phyloP scores from a whole-genome alignment of 2,888 invertebrate species.

The Platynereis dumerilii region DNA sequence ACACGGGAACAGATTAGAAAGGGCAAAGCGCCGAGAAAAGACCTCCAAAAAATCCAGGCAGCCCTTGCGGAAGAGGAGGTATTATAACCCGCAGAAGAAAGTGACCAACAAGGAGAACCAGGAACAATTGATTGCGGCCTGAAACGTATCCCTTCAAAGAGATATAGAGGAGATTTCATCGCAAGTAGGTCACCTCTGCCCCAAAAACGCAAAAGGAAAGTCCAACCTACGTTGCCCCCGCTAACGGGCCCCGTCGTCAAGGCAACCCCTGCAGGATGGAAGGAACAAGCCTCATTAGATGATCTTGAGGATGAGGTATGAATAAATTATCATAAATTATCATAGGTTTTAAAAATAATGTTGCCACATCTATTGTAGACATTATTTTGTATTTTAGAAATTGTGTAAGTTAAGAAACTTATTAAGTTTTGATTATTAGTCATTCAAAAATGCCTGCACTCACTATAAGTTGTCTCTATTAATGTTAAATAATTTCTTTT shows the following conservation, averaged over 20 bases:
- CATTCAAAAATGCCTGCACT: too few species aligned
- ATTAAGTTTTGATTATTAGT: too few species aligned
- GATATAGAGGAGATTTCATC: conserved; percentile 51
- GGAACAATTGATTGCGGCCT: conserved; percentile 41
- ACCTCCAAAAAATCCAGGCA: conserved; percentile 8
- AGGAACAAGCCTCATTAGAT: conserved; percentile 5
- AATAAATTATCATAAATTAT: too few species aligned
- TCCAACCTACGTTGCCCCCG: neutral
- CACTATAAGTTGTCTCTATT: too few species aligned
- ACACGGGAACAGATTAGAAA: conserved; percentile 22
- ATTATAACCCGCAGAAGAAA: neutral
- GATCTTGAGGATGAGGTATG: conserved; percentile 22
- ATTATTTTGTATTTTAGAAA: too few species aligned
- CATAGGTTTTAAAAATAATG: too few species aligned
- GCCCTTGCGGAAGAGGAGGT: conserved; percentile 7
- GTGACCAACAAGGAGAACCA: conserved; percentile 15
- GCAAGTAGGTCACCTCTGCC: conserved; percentile 30
- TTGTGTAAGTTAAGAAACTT: too few species aligned
- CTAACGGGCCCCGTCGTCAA: conserved; percentile 17
- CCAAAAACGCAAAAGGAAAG: conserved; percentile 13
- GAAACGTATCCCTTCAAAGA: conserved; percentile 43
- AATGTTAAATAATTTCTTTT: too few species aligned
- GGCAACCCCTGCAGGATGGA: conserved; percentile 19
- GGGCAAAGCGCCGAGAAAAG: conserved; percentile 14
- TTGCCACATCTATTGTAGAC: too few species aligned